Evolutionary conservation across 2,113 vertebrate species (phyloP).

Genomic region (Fregetta grallaria): DNA sequence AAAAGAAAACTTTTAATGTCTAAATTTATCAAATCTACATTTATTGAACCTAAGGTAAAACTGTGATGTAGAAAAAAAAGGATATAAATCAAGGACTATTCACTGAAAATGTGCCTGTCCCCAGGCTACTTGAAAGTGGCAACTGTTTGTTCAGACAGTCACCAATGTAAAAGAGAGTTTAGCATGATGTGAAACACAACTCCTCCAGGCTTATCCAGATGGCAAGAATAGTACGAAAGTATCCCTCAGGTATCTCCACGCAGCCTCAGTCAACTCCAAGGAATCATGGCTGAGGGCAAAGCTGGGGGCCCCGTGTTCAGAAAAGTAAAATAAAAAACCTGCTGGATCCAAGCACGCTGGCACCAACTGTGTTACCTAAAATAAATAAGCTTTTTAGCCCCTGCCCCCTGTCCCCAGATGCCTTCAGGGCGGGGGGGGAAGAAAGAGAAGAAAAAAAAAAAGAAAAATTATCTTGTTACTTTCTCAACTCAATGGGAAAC

Average conservation of each 20-base stretch:
- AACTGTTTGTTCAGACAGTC: not conserved
- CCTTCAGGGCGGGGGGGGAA: not conserved
- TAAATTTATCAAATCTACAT: not conserved
- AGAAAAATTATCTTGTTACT: not conserved
- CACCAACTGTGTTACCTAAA: not conserved
- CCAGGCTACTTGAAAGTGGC: not conserved
- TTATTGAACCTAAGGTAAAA: not conserved
- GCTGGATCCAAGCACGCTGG: not conserved
- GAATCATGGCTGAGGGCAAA: not conserved
- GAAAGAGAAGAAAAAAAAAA: no score
- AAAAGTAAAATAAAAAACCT: not conserved
- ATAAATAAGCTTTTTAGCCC: constrained; percentile 35
- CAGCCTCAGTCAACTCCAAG: not conserved
- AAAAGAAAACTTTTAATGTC: not conserved
- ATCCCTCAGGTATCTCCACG: not conserved
- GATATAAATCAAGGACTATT: not conserved
- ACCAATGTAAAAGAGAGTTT: not conserved
- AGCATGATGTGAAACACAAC: not conserved
- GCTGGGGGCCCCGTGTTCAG: not conserved
- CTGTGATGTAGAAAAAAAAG: not conserved
- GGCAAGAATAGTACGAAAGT: not conserved
- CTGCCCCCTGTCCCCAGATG: not conserved
- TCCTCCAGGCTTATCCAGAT: not conserved
- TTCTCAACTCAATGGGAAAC: not conserved
- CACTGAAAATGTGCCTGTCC: not conserved